Evolutionary conservation across 1,140 invertebrate genomes (phyloP), one percentile per base, ranked within the genome.

Genomic region (Lepidurus couesii): DNA sequence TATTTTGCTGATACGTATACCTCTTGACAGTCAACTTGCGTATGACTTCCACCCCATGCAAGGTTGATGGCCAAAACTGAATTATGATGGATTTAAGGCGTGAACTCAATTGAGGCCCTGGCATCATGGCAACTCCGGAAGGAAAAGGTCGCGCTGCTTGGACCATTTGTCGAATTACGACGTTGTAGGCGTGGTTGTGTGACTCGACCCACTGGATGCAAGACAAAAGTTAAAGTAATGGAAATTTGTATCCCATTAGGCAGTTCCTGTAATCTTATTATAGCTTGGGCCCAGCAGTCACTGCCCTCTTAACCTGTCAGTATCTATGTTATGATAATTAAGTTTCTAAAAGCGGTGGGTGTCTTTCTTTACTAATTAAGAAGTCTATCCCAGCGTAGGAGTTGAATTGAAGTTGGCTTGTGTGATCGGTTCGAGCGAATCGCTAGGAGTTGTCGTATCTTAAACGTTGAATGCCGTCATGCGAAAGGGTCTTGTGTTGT

Each of bases 101-200:
- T 13, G 53, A 65, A 65, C 53, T 65, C 53, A 65, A 65, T 65
- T 65, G 53, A 13, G 53, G 53, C 6, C 13, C 21, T 21, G 16
- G 13, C 21, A 16, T 13, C 53, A 9, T n/a, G 53, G 16, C 16
- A 47, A 65, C 53, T 65, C 53, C 53, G 53, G 53, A 65, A 65
- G 53, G 53, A 65, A 65, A 21, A 65, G 53, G 53, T n/a, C 16
- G 16, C 53, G 16, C 53, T 7, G 9, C 16, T 65, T 16, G n/a
- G 53, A 65, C 53, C 53, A 65, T 65, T 65, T 65, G 53, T 65
- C 53, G 53, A 65, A 65, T 65, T 65, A 65, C 53, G 53, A 65
- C 53, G 53, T 7, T 13, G 53, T 65, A n/a, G 16, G 53, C 53
- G 21, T 65, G 45, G 53, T 21, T 65, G 53, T 21, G 53, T 65